Conservation (phyloP, 2,797 vertebrate species). For the Danio albolineatus region DNA sequence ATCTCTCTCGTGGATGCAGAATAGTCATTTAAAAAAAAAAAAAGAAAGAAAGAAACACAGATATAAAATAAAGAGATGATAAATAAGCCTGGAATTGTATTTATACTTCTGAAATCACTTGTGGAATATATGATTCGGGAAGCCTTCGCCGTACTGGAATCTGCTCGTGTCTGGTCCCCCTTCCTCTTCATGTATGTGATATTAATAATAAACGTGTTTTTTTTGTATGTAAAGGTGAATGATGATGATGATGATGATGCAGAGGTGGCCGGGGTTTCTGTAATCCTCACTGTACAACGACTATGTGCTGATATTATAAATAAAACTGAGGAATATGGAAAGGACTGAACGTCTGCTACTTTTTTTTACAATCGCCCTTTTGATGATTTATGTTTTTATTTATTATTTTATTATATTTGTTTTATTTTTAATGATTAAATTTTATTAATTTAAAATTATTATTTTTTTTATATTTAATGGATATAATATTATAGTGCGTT, state of each 20-base stretch:
- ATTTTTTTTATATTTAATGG: too few relatives aligned
- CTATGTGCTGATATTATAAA: slow-evolving; percentile 68
- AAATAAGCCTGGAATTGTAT: slow-evolving; percentile 83
- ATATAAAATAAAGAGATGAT: too few relatives aligned
- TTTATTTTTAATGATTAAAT: too few relatives aligned
- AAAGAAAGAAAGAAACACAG: slow-evolving; percentile 71
- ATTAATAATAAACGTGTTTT: slow-evolving; percentile 79
- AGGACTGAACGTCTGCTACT: slow-evolving; percentile 27
- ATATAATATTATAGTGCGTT: background rate
- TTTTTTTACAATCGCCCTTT: too few relatives aligned
- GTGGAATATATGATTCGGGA: slow-evolving; percentile 80
- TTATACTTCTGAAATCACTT: slow-evolving; percentile 83
- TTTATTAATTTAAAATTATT: too few relatives aligned
- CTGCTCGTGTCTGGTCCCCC: slow-evolving; percentile 76
- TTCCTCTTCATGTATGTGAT: slow-evolving; percentile 80
- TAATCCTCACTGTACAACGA: slow-evolving; percentile 83
- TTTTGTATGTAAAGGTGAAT: slow-evolving; percentile 76
- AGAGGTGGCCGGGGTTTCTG: slow-evolving; percentile 60
- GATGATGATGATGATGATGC: slow-evolving; percentile 63
- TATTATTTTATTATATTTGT: too few relatives aligned
- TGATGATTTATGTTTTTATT: too few relatives aligned
- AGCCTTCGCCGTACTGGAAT: slow-evolving; percentile 83
- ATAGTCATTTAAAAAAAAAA: slow-evolving; percentile 70
- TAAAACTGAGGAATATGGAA: slow-evolving; percentile 70
- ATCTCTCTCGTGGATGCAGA: slow-evolving; percentile 82